Conservation (phyloP, 2,888 invertebrate genomes). For the Lasiommata megera region DNA sequence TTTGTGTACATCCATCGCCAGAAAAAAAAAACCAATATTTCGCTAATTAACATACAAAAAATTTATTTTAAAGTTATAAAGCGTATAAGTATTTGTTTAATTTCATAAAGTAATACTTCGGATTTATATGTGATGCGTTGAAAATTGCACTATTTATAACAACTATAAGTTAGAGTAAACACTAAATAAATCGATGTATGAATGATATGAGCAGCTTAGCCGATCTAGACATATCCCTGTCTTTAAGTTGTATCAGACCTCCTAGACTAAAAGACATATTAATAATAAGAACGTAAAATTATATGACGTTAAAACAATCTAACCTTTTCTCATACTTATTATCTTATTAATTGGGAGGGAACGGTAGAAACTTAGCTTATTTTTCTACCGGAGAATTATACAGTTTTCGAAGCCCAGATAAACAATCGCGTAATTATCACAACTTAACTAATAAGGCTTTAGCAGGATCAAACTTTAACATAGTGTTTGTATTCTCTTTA, state of each 20-base stretch:
- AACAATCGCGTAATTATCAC: too few species aligned
- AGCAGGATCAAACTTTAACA: too few species aligned
- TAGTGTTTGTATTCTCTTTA: too few species aligned
- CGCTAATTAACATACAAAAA: not conserved
- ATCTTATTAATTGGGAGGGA: too few species aligned
- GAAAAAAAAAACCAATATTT: not conserved
- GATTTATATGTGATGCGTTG: conserved; percentile 2
- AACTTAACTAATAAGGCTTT: too few species aligned
- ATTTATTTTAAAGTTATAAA: not conserved
- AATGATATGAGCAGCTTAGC: conserved; percentile 61
- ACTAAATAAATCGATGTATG: conserved; percentile 63
- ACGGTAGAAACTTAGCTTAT: too few species aligned
- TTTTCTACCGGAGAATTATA: too few species aligned
- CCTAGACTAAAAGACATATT: not conserved
- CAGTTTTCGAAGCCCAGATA: too few species aligned
- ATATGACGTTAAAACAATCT: too few species aligned
- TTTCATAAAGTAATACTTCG: conserved; percentile 8
- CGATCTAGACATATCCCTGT: conserved; percentile 30
- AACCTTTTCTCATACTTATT: too few species aligned
- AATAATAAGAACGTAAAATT: too few species aligned
- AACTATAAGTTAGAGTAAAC: conserved; percentile 13
- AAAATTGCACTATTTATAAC: conserved; percentile 5
- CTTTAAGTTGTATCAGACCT: conserved; percentile 17
- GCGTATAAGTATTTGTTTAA: not conserved
- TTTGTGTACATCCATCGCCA: not conserved